Conservation (phyloP, 2,888 invertebrate species). For the Ophion ventricosus region DNA sequence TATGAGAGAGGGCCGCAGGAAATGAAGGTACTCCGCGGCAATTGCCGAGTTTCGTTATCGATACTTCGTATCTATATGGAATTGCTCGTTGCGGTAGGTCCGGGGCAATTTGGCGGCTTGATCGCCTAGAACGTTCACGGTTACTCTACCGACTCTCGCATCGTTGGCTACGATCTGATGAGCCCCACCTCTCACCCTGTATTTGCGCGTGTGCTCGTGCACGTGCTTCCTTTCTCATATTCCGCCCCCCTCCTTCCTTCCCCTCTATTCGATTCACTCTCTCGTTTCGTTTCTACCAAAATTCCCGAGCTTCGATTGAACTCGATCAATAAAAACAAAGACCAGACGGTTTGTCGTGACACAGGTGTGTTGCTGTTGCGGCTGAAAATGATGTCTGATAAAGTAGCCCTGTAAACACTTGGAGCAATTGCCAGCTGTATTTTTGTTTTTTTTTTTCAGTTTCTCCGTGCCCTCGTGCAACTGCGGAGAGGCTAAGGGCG, state of each 20-base stretch:
- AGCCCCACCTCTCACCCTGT: not conserved
- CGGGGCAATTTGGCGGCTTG: slow-evolving; percentile 63
- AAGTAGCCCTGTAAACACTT: not conserved
- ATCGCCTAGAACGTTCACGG: slow-evolving; percentile 57
- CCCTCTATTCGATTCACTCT: slow-evolving; percentile 20
- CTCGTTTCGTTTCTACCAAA: slow-evolving; percentile 30
- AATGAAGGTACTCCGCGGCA: slow-evolving; percentile 38
- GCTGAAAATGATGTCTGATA: slow-evolving; percentile 19
- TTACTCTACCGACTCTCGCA: slow-evolving; percentile 42
- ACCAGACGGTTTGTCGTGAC: slow-evolving; percentile 32
- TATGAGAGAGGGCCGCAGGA: slow-evolving; percentile 13
- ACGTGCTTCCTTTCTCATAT: slow-evolving; percentile 51
- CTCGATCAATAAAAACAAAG: slow-evolving; percentile 53
- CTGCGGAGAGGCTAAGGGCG: not conserved
- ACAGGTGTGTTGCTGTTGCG: slow-evolving; percentile 13
- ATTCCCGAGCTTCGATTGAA: slow-evolving; percentile 53
- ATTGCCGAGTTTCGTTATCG: slow-evolving; percentile 64
- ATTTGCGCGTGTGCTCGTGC: slow-evolving; percentile 1
- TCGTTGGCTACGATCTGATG: slow-evolving; percentile 24
- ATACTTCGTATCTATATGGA: slow-evolving; percentile 65
- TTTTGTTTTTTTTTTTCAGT: not conserved
- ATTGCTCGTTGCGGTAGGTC: slow-evolving; percentile 73
- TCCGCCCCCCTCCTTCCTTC: not conserved
- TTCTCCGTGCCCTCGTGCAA: not conserved
- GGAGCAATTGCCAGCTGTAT: not conserved